Evolutionary conservation across 2,797 vertebrate species (phyloP).

Genomic region (Synanceia verrucosa): DNA sequence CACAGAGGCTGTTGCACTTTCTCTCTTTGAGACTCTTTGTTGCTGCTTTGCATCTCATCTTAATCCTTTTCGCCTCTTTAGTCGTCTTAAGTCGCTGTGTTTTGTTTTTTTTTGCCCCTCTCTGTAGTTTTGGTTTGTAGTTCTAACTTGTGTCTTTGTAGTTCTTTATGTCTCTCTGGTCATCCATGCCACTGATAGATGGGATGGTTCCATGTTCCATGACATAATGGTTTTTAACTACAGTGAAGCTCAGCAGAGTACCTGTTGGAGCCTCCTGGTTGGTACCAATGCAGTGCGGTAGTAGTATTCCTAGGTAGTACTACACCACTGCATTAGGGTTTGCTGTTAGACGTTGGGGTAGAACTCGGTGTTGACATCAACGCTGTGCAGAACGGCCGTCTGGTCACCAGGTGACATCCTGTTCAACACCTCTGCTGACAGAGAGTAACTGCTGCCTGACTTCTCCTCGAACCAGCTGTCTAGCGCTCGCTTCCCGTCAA

Average conservation of each 20-base stretch:
- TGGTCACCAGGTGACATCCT: conserved; percentile 89
- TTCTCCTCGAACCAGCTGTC: conserved; percentile 99
- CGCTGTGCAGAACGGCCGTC: conserved; percentile 86
- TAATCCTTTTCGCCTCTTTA: background rate
- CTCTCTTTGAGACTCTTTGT: background rate
- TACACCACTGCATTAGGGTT: background rate
- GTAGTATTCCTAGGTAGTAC: no score
- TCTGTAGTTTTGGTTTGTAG: background rate
- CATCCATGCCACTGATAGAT: no score
- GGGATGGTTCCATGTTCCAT: no score
- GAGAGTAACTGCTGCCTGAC: conserved; percentile 89
- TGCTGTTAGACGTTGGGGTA: conserved; percentile 86
- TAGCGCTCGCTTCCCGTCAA: conserved; percentile 93
- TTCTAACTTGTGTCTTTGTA: background rate
- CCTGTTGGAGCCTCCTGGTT: background rate
- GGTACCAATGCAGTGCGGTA: background rate
- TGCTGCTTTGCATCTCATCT: background rate
- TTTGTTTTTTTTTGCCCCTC: background rate
- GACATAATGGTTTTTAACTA: no score
- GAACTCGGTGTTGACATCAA: conserved; percentile 89
- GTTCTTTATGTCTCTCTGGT: background rate
- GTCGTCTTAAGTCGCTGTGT: background rate
- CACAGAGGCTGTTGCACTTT: background rate
- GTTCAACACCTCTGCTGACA: conserved; percentile 89
- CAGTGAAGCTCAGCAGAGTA: background rate